These are phyloP conservation scores for Columba guinea DNA, from an alignment of 2,797 vertebrate genomes.

Conservation along the genomic window DNA sequence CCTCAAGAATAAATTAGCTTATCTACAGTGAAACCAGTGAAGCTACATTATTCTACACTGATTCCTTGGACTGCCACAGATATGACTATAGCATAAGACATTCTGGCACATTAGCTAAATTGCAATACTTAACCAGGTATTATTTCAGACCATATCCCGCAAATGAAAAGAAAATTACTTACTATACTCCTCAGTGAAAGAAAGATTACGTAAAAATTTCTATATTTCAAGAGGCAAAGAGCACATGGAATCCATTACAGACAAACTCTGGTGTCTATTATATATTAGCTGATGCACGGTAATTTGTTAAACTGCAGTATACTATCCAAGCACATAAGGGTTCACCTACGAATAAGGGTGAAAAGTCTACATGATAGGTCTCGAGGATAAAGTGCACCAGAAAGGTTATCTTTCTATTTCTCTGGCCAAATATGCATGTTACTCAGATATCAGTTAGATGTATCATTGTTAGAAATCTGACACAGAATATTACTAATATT, in stretches of 20 bases:
- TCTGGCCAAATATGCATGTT: background rate
- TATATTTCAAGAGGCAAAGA: background rate
- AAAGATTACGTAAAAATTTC: background rate
- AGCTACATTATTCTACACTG: background rate
- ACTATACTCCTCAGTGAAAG: background rate
- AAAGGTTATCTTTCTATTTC: background rate
- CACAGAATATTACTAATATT: background rate
- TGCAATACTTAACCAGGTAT: background rate
- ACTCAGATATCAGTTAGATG: background rate
- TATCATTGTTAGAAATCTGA: background rate
- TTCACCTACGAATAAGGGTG: background rate
- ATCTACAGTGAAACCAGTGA: background rate
- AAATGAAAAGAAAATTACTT: background rate
- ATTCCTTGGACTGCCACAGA: background rate
- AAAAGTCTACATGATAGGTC: background rate
- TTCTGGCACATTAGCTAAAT: background rate
- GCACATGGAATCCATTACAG: background rate
- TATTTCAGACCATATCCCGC: background rate
- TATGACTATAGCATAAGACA: background rate
- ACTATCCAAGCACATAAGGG: background rate
- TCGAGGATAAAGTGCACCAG: background rate
- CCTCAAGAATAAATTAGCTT: background rate
- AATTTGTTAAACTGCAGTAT: background rate
- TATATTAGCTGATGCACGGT: background rate
- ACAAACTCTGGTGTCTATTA: background rate